Evolutionary conservation across 2,888 invertebrate genomes (phyloP), one percentile per base, ranked within the genome.

Genomic region (Dichetophora obliterata): DNA sequence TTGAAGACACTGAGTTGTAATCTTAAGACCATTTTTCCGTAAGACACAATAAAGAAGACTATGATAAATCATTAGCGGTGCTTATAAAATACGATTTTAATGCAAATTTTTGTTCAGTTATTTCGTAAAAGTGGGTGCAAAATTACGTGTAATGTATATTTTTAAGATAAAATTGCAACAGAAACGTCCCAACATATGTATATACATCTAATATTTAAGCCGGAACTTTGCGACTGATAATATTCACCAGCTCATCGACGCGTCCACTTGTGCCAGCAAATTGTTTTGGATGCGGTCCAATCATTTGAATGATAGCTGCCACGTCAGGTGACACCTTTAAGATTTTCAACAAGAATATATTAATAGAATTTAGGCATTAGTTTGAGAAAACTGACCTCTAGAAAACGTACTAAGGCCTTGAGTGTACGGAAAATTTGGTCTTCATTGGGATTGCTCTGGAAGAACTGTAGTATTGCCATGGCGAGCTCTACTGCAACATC

Each of bases 401-500:
- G 82, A 80, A 90, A 90, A 79, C 93, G 91, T 16, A 93, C 92
- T 82, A 97, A 91, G 0, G 96, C 94, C 83, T 94, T 94, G 90
- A 95, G 91, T 80, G 94, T 93, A 80, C 96, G 93, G 91, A 91
- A 95, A 83, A 95, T 91, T 82, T 94, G 93, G 86, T 96, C 95
- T 90, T 97, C 97, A 48, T 90, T 90, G 37, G 96, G 95, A 86
- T 93, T 94, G 75, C 92, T 92, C 86, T 94, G 94, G 91, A 97
- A 94, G 90, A 94, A 96, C 91, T 97, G 97, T 81, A 97, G 92
- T 85, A 96, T 91, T 72, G 97, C 97, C 95, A 97, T 96, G 65
- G 95, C 93, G 86, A 97, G 90, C 90, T 97, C 97, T 77, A 96
- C 95, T 78, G 96, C 96, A 75, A 97, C 94, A 89, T 97, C 97